A percentile compares a stretch with the other conserved stretches of the same genome.
phyloP scores from a whole-genome alignment of 2,888 invertebrate genomes.

The Machimus rusticus region DNA sequence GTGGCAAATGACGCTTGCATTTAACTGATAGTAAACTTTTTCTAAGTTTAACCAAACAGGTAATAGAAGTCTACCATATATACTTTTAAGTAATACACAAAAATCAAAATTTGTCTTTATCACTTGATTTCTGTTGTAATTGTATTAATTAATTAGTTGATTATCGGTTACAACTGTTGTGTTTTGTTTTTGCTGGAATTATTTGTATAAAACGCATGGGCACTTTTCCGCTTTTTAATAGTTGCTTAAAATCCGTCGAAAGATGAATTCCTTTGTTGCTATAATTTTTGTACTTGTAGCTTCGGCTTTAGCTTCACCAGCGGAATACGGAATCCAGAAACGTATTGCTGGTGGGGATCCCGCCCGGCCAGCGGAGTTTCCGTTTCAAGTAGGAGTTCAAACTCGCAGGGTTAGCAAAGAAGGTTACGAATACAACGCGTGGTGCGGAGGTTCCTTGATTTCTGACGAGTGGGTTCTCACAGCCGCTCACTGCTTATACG shows the following conservation, averaged over 20 bases:
- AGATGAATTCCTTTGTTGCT: background rate
- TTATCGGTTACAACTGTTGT: background rate
- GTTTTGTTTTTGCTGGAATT: background rate
- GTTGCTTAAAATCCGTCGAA: background rate
- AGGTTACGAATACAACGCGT: background rate
- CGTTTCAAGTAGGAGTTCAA: conserved; percentile 43
- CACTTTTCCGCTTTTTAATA: background rate
- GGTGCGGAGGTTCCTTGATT: conserved; percentile 42
- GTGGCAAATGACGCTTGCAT: background rate
- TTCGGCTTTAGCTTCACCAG: background rate
- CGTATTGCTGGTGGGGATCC: conserved; percentile 45
- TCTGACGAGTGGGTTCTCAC: conserved; percentile 35
- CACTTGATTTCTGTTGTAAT: background rate
- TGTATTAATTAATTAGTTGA: background rate
- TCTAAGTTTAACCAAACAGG: background rate
- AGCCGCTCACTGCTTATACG: conserved; percentile 39
- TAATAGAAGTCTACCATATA: background rate
- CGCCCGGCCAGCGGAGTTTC: conserved; percentile 45
- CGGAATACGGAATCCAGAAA: background rate
- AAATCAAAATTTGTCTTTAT: background rate
- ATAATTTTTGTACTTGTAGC: background rate
- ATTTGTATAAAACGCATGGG: background rate
- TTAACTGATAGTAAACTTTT: background rate
- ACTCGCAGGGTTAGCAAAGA: background rate
- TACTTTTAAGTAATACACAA: too few relatives aligned